Conservation (phyloP, 2,113 vertebrate species). For the Larimichthys crocea region DNA sequence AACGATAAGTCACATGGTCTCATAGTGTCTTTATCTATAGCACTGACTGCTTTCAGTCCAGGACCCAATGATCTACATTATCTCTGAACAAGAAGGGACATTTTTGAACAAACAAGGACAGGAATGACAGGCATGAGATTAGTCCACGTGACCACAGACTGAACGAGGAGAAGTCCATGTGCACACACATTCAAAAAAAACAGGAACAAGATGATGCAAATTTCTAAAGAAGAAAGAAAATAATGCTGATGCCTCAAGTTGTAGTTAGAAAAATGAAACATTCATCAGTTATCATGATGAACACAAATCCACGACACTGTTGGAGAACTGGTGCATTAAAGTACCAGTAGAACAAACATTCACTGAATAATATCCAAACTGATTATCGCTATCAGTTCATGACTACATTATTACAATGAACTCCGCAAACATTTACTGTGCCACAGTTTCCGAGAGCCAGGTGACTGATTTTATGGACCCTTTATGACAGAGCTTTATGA, state of each 20-base stretch:
- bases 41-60: neutral
- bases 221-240: neutral
- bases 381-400: conserved; percentile 8
- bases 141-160: conserved; percentile 45
- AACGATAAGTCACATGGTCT: neutral
- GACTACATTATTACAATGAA: conserved; percentile 8
- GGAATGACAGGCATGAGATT: conserved; percentile 58
- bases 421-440: neutral
- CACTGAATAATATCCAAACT: neutral
- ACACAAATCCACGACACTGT: neutral
- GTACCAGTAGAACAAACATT: no score
- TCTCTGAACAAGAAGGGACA: conserved; percentile 31
- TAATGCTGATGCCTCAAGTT: conserved; percentile 15
- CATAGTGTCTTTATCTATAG: conserved; percentile 39
- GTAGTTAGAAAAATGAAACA: neutral
- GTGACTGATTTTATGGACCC: conserved; percentile 32
- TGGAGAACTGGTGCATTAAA: neutral
- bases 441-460: conserved; percentile 34
- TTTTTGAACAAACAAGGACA: conserved; percentile 58
- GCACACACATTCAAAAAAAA: conserved; percentile 14
- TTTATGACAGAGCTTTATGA: conserved; percentile 38
- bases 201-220: conserved; percentile 3
- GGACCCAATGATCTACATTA: conserved; percentile 44
- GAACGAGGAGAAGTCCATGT: conserved; percentile 4
- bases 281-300: conserved; percentile 35